Percentiles rank a stretch among this genome's conserved stretches.
Evolutionary conservation across 2,113 vertebrate species (phyloP).

Genomic region (Thomomys bottae): DNA sequence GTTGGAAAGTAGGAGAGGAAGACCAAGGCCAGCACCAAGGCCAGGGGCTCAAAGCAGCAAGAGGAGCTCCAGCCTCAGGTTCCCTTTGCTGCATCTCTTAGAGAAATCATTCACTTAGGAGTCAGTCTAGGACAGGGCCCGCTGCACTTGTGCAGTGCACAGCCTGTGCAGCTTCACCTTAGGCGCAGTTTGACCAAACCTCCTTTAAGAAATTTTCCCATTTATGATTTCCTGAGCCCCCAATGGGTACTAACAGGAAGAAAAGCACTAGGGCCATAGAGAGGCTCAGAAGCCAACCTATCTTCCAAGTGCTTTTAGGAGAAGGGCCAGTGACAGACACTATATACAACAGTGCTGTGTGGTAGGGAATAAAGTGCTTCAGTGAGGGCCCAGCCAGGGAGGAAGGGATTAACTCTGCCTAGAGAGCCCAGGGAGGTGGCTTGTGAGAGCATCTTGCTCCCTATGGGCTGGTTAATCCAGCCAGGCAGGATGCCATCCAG

Average conservation of each 20-base stretch:
- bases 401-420: not conserved
- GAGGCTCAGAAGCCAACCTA: not conserved
- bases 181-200: not conserved
- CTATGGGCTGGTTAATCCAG: not conserved
- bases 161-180: not conserved
- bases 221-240: not conserved
- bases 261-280: not conserved
- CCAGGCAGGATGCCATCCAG: not conserved
- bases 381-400: not conserved
- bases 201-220: not conserved
- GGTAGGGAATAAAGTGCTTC: not conserved
- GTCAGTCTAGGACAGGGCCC: fast-evolving
- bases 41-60: not conserved
- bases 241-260: not conserved
- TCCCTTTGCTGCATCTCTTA: not conserved
- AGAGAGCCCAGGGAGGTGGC: not conserved
- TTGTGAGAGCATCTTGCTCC: not conserved
- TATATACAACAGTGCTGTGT: too few relatives aligned
- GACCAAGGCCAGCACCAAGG: not conserved
- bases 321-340: not conserved
- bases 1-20: not conserved
- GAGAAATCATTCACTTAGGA: not conserved
- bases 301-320: not conserved
- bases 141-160: not conserved
- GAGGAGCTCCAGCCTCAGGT: not conserved